Evolutionary conservation across 2,888 invertebrate genomes (phyloP), one percentile per base, ranked within the genome.

Genomic region (Macrosoma leucophasiata): DNA sequence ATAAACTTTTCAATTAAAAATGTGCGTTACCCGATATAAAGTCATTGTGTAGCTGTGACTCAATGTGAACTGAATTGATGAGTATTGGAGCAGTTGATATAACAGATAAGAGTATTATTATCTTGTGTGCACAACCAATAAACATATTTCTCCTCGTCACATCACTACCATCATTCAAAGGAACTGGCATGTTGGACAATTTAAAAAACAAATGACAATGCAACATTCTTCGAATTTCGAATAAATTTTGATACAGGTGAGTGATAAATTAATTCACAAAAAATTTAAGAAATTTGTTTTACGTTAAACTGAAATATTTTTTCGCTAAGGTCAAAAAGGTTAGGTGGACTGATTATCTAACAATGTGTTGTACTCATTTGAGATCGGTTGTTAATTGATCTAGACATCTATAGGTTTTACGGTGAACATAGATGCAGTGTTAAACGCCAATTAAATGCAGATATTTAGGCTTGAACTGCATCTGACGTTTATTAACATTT

Each of bases 41-140:
- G 71, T 61, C 82, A 82, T 84, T 64, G 67, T 79, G 71, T 59
- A 52, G 58, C 54, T 59, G 62, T 65, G 67, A 63, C 64, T 64
- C 52, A 52, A 69, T 66, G 61, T 58, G 55, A 56, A 82, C 79
- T 84, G 63, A 76, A 62, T 64, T 67, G 64, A 62, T 59, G 50
- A 56, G 54, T 58, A 68, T 61, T 58, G 56, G 49, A 49, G 42
- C 37, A 44, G 45, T 62, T 68, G 65, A 74, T 72, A 62, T 73
- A 71, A 67, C 49, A 64, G 82, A 84, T 82, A 82, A 76, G 62
- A 53, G 43, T 52, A 43, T 43, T 58, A 47, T 72, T 77, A 77
- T 77, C 72, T 62, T 64, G 57, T 71, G 50, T 68, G 56, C 53
- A 46, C 38, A 57, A 63, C 53, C 42, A 60, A 62, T 59, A 60